Base-by-base conservation (phyloP, 2,888 invertebrate species). In the Yponomeuta evonymella region DNA sequence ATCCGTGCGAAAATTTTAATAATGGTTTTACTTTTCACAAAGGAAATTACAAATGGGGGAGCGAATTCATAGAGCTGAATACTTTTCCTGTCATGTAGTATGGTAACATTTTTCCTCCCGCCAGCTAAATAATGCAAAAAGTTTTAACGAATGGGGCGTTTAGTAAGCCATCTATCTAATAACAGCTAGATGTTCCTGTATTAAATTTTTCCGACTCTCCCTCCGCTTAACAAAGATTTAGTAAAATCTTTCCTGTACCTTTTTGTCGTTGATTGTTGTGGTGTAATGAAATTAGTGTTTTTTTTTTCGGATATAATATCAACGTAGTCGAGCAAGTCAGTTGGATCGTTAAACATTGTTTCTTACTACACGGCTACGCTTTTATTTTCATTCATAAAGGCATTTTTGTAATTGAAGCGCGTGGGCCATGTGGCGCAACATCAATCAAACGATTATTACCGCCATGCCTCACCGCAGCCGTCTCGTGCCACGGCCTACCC, bases 91-190 rank as follows among this genome's bases (percentile, higher is more conserved):
- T 30, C 29, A 58, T 58, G 62, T 68, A 36, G 63, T 69, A 48
- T 62, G 76, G 74, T 75, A 78, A 78, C 77, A 77, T 77, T 78
- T 77, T 76, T 15, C 77, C 77, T 75, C 78, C 75, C 75, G 75
- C 75, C 74, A 77, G 75, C 77, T 79, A 79, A 72, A 80, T 80
- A 82, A 83, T 82, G 80, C 78, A 80, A 79, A 81, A 83, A 84
- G 78, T 84, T 83, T 81, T 80, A 81, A 81, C 79, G 78, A 81
- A 81, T 79, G 76, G 81, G 78, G 72, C 73, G 79, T 80, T 81
- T 77, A 77, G 76, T 70, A 62, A 70, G 70, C 76, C 76, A 75
- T 76, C 76, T 75, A 76, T 77, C 77, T 76, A 78, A 79, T 76
- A 78, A 79, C 76, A 77, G 76, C 75, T 76, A 77, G 75, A 75